These are phyloP conservation scores for Coptodon bakossiorum DNA, from an alignment of 2,113 vertebrate genomes.

Conservation along the genomic window DNA sequence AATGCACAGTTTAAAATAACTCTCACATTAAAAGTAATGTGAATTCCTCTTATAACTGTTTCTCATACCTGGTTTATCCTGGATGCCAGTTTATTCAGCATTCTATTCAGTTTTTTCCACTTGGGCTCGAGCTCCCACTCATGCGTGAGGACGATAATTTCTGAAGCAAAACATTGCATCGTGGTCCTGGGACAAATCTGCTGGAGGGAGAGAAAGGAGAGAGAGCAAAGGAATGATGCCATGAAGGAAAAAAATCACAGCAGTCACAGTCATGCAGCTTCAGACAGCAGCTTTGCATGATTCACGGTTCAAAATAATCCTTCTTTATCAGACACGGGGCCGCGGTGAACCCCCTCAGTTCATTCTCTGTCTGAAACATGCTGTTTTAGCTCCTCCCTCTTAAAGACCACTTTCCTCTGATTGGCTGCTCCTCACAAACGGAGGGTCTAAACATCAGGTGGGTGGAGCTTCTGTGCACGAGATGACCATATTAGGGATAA, in stretches of 20 bases:
- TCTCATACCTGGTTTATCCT: not conserved
- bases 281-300: not conserved
- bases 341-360: not conserved
- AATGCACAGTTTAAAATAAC: not conserved
- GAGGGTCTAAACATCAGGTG: not conserved
- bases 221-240: not conserved
- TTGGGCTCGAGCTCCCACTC: not conserved
- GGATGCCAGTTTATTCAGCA: fast-evolving
- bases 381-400: not conserved
- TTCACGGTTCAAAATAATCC: not conserved
- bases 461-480: not conserved
- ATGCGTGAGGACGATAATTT: not conserved
- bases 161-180: conserved; percentile 15
- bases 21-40: not conserved
- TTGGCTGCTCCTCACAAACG: not conserved
- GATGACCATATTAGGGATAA: not conserved
- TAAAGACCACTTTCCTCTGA: not conserved
- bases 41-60: not conserved
- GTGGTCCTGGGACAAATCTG: conserved; percentile 22
- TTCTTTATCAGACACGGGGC: not conserved
- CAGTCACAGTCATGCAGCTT: not conserved
- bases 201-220: not conserved
- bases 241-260: not conserved
- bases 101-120: fast-evolving
- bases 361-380: not conserved